Evolutionary conservation across 2,797 vertebrate genomes (phyloP).

Genomic region (Acridotheres tristis): DNA sequence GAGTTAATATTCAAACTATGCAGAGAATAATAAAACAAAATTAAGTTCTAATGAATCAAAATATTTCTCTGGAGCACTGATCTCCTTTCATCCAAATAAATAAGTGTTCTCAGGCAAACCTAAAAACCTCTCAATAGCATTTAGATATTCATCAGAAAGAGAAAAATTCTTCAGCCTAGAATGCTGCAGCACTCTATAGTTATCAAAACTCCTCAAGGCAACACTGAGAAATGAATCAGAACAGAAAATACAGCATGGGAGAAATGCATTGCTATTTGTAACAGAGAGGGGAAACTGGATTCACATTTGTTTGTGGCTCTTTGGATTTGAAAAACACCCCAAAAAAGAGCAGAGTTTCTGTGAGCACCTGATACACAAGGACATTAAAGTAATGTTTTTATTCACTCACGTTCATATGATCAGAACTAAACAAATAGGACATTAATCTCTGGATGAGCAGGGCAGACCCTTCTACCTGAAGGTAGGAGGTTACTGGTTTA

Average conservation of each 20-base stretch:
- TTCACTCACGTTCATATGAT: accelerated
- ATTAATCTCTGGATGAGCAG: neutral
- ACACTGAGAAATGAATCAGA: neutral
- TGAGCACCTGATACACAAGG: neutral
- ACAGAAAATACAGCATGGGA: neutral
- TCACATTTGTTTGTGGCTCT: neutral
- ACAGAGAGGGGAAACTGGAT: neutral
- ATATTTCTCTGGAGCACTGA: neutral
- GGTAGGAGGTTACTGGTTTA: neutral
- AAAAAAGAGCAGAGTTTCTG: neutral
- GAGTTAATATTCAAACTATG: neutral
- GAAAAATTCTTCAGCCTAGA: neutral
- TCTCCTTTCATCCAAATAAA: neutral
- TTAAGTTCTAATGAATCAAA: neutral
- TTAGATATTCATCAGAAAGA: neutral
- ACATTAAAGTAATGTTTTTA: neutral
- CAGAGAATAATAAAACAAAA: neutral
- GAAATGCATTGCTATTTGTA: neutral
- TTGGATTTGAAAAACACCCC: neutral
- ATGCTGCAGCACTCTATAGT: neutral
- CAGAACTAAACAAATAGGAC: neutral
- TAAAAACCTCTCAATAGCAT: neutral
- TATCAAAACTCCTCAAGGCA: neutral
- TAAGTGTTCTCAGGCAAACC: neutral
- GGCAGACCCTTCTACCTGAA: neutral